phyloP scores from a whole-genome alignment of 1,140 invertebrate genomes.

The Micrasema longulum region DNA sequence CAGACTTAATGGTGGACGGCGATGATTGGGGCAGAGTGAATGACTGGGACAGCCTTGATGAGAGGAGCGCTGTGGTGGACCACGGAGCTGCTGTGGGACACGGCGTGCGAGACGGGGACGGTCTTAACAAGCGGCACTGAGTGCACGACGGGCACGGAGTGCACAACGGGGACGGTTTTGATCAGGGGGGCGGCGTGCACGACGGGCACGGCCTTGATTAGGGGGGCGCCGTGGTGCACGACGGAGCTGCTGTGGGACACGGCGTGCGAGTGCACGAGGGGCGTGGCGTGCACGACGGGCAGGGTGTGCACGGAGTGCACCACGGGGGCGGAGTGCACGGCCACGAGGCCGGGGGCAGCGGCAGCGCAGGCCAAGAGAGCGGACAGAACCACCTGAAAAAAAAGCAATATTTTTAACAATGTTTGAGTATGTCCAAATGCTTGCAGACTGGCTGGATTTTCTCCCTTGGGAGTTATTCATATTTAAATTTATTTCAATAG shows the following conservation, averaged over 20 bases:
- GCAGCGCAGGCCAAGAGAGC: conserved; percentile 54
- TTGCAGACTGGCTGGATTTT: too few species aligned
- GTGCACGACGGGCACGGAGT: conserved; percentile 62
- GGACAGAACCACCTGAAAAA: conserved; percentile 53
- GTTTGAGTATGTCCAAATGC: too few species aligned
- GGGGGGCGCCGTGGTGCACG: conserved; percentile 60
- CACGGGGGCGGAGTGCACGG: conserved; percentile 55
- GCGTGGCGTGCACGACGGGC: conserved; percentile 55
- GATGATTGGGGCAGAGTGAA: conserved; percentile 62
- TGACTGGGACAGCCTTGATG: conserved; percentile 57
- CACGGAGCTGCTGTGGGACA: conserved; percentile 57
- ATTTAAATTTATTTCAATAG: too few species aligned
- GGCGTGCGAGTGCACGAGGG: conserved; percentile 56
- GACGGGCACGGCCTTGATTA: conserved; percentile 61
- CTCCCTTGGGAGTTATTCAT: too few species aligned
- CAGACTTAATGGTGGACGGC: conserved; percentile 59
- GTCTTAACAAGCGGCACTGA: conserved; percentile 61
- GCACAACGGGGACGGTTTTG: conserved; percentile 59
- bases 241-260: conserved; percentile 61
- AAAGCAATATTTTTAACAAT: too few species aligned
- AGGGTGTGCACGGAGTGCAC: conserved; percentile 51
- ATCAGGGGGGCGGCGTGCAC: conserved; percentile 60
- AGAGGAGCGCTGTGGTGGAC: conserved; percentile 62
- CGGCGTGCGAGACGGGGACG: conserved; percentile 54
- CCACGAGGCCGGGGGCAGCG: conserved; percentile 52